phyloP scores from a whole-genome alignment of 2,113 vertebrate genomes.

The Morphnarchus princeps region DNA sequence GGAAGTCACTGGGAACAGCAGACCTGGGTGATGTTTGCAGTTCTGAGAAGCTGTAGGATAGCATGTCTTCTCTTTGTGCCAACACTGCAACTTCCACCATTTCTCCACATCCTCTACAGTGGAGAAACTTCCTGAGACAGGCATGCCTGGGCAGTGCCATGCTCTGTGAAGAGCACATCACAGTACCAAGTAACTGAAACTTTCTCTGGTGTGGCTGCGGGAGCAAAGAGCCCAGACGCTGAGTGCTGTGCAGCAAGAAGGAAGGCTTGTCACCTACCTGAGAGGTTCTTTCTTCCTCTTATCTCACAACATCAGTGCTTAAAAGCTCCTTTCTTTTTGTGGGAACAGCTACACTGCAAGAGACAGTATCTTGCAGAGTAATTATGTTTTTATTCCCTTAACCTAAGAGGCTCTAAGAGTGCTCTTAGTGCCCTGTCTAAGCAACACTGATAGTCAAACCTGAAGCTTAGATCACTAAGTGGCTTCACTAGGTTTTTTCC shows the following conservation, averaged over 20 bases:
- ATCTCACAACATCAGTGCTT: neutral
- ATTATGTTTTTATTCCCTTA: slow-evolving; percentile 27
- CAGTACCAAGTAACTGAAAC: neutral
- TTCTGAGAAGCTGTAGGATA: neutral
- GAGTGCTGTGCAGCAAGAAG: neutral
- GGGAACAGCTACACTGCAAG: neutral
- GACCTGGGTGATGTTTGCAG: neutral
- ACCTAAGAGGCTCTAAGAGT: slow-evolving; percentile 15
- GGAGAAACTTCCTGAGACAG: neutral
- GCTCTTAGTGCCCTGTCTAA: slow-evolving; percentile 7
- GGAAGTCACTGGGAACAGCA: neutral
- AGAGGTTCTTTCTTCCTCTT: neutral
- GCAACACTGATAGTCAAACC: slow-evolving; percentile 7
- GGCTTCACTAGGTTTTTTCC: neutral
- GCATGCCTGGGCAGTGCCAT: neutral
- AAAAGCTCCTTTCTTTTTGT: neutral
- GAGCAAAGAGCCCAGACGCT: neutral
- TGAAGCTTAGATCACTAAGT: slow-evolving; percentile 38
- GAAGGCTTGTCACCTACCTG: neutral
- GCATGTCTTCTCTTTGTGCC: neutral
- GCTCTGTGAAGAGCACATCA: neutral
- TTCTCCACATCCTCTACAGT: neutral
- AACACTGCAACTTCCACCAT: neutral
- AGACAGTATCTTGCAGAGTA: neutral
- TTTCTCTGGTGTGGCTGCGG: neutral